Percentiles rank a stretch among this genome's conserved stretches.
Evolutionary conservation across 2,797 vertebrate species (phyloP).

Genomic region (Darevskia nairensis): DNA sequence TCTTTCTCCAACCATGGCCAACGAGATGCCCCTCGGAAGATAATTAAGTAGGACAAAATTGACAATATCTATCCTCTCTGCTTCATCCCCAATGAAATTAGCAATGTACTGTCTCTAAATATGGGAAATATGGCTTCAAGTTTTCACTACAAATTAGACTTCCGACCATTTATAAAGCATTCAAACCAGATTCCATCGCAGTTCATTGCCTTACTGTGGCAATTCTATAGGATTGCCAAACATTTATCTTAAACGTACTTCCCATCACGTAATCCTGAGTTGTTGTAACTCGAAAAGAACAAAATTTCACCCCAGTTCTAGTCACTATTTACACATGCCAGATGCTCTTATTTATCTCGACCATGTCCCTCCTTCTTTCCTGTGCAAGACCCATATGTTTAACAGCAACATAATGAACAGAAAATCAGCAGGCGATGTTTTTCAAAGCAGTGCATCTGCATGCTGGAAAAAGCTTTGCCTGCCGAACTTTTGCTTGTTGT

Average conservation of each 20-base stretch:
- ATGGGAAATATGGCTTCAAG: background rate
- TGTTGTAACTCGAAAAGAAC: background rate
- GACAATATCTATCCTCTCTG: background rate
- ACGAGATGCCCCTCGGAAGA: conserved; percentile 1
- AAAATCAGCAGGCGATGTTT: background rate
- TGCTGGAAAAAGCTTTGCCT: background rate
- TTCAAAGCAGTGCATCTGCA: background rate
- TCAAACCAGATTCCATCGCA: background rate
- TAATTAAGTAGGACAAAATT: conserved; percentile 11
- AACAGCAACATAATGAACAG: background rate
- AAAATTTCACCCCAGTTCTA: background rate
- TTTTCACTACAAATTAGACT: background rate
- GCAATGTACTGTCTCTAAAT: background rate
- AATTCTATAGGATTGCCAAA: background rate
- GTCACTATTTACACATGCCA: background rate
- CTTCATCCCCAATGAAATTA: background rate
- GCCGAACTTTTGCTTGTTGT: background rate
- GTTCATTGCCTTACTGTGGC: background rate
- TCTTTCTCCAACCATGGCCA: conserved; percentile 5
- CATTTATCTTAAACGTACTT: background rate
- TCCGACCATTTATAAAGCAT: background rate
- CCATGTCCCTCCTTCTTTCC: background rate
- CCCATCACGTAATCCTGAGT: background rate
- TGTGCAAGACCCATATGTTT: background rate
- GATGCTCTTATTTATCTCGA: background rate